phyloP scores from a whole-genome alignment of 2,113 vertebrate genomes.

The Dasyprocta punctata region DNA sequence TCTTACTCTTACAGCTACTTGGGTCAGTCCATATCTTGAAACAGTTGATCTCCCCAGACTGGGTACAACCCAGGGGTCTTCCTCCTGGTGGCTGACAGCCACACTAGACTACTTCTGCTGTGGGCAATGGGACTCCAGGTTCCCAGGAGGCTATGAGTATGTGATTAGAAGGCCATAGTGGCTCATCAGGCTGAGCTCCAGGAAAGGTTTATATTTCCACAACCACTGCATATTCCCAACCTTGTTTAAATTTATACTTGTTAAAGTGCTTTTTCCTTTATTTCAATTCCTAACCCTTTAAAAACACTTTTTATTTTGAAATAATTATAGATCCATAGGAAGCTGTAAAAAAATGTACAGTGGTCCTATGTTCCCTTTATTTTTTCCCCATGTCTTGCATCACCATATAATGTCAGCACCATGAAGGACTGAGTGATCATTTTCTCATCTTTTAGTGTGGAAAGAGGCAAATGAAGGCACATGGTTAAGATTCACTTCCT shows the following conservation, averaged over 20 bases:
- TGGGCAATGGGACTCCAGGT: too few relatives aligned
- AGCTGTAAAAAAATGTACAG: background rate
- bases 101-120: background rate
- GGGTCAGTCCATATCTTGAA: background rate
- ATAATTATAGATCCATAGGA: background rate
- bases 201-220: background rate
- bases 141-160: background rate
- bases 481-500: background rate
- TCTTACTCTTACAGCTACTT: background rate
- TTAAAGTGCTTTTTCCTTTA: background rate
- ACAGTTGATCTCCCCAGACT: background rate
- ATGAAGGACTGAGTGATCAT: background rate
- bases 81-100: too few relatives aligned
- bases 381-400: background rate
- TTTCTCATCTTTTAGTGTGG: background rate
- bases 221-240: background rate
- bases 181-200: fast-evolving
- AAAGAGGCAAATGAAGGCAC: background rate
- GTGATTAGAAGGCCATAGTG: background rate
- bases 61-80: too few relatives aligned
- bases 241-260: background rate
- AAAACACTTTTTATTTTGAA: background rate
- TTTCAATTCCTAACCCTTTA: background rate
- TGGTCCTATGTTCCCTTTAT: background rate
- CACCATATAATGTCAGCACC: too few relatives aligned